Evolutionary conservation across 2,888 invertebrate species (phyloP).

Genomic region (Dastarcus helophoroides): DNA sequence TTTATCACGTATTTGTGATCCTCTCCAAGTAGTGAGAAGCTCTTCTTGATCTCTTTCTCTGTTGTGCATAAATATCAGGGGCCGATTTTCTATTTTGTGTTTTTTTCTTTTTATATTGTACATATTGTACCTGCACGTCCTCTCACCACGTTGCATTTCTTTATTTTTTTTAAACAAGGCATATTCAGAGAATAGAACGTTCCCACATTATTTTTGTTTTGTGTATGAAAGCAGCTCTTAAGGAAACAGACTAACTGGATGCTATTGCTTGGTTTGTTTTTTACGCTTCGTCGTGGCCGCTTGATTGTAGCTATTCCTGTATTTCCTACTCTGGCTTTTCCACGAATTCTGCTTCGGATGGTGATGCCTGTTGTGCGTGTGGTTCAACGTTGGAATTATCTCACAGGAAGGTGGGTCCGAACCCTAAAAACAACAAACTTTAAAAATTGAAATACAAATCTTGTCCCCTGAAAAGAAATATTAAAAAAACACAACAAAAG

Average conservation of each 20-base stretch:
- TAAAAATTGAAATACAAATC: too few relatives aligned
- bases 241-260: too few relatives aligned
- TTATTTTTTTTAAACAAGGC: constrained; percentile 1
- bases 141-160: too few relatives aligned
- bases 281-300: constrained; percentile 21
- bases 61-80: too few relatives aligned
- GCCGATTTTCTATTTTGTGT: neutral
- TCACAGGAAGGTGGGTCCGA: constrained; percentile 34
- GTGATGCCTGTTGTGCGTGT: constrained; percentile 17
- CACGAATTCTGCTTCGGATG: constrained; percentile 10
- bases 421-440: constrained; percentile 29
- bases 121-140: too few relatives aligned
- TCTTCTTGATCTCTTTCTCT: too few relatives aligned
- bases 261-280: constrained; percentile 24
- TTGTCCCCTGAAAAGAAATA: too few relatives aligned
- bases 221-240: constrained; percentile 8
- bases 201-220: constrained; percentile 9
- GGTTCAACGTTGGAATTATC: constrained; percentile 32
- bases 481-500: constrained; percentile 9
- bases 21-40: too few relatives aligned
- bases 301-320: constrained; percentile 17
- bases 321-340: constrained; percentile 9
- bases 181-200: constrained; percentile 9
- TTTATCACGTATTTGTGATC: too few relatives aligned
- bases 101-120: neutral